A percentile compares a stretch with the other conserved stretches of the same genome.
These are phyloP conservation scores for Heliothis subflexa DNA, from an alignment of 1,140 invertebrate species.

Conservation along the genomic window DNA sequence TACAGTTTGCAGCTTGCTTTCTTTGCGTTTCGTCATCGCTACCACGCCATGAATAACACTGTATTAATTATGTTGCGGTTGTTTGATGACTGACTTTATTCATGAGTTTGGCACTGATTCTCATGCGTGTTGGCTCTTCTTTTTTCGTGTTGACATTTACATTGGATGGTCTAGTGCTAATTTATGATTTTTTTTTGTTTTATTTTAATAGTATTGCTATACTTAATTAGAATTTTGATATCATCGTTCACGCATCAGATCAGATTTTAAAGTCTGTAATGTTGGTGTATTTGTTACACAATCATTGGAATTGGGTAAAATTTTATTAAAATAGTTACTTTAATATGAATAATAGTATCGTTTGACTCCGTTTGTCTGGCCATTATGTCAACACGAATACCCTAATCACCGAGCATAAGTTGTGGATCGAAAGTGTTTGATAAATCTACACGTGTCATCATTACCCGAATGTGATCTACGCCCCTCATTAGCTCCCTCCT, in stretches of 20 bases:
- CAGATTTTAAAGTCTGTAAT: background rate
- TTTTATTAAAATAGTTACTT: background rate
- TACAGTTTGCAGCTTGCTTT: constrained; percentile 58
- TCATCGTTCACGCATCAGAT: background rate
- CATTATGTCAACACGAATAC: constrained; percentile 84
- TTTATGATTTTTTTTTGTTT: constrained; percentile 27
- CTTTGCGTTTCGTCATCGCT: constrained; percentile 64
- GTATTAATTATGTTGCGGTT: constrained; percentile 62
- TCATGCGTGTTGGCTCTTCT: constrained; percentile 44
- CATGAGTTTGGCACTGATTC: constrained; percentile 56
- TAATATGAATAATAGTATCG: constrained; percentile 70
- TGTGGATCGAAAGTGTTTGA: constrained; percentile 81
- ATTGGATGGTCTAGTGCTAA: constrained; percentile 30
- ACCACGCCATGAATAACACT: constrained; percentile 61
- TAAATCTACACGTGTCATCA: constrained; percentile 79
- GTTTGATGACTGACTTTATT: constrained; percentile 62
- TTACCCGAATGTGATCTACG: constrained; percentile 82
- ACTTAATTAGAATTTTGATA: constrained; percentile 22
- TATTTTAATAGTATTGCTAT: constrained; percentile 23
- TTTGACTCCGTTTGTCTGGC: constrained; percentile 77
- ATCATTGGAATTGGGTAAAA: background rate
- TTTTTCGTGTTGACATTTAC: constrained; percentile 45
- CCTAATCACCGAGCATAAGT: constrained; percentile 81
- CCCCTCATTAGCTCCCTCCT: constrained; percentile 78
- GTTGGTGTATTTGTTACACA: background rate